These are phyloP conservation scores for Drosophila auraria DNA, from an alignment of 1,140 invertebrate species.

Conservation along the genomic window DNA sequence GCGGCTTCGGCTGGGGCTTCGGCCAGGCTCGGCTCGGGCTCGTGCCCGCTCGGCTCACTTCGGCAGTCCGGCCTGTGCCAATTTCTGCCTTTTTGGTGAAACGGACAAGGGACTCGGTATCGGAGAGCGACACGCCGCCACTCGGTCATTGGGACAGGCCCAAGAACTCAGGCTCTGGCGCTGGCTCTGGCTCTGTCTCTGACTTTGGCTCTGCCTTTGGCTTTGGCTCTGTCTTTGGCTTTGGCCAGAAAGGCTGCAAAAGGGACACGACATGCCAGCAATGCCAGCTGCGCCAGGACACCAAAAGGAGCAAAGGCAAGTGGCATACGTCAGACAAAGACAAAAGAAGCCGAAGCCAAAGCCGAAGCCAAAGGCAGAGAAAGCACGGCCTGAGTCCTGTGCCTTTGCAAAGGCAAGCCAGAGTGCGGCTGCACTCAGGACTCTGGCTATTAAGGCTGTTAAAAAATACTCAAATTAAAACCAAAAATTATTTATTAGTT, in stretches of 20 bases:
- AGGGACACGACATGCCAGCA: slow-evolving; percentile 17
- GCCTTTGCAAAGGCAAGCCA: slow-evolving; percentile 24
- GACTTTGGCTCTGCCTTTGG: not conserved
- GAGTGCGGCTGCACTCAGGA: slow-evolving; percentile 48
- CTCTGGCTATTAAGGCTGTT: no score
- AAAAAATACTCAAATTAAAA: no score
- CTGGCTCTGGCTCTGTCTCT: not conserved
- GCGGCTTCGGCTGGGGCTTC: slow-evolving; percentile 15
- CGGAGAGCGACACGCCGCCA: slow-evolving; percentile 28
- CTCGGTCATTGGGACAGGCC: slow-evolving; percentile 80
- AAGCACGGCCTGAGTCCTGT: not conserved
- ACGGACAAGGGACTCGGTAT: slow-evolving; percentile 1
- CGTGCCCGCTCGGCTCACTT: not conserved
- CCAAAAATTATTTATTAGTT: no score
- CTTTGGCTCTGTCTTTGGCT: not conserved
- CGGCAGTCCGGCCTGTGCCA: slow-evolving; percentile 51
- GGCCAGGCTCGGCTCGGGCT: slow-evolving; percentile 2
- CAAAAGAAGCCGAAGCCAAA: slow-evolving; percentile 10
- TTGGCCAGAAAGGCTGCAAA: slow-evolving; percentile 34
- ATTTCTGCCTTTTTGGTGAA: slow-evolving; percentile 18
- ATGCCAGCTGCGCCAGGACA: slow-evolving; percentile 14
- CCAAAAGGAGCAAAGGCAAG: slow-evolving; percentile 10
- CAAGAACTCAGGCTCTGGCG: slow-evolving; percentile 32
- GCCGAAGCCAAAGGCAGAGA: slow-evolving; percentile 6
- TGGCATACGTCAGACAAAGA: slow-evolving; percentile 21